phyloP scores from a whole-genome alignment of 2,797 vertebrate species.

The Epinephelus awoara region DNA sequence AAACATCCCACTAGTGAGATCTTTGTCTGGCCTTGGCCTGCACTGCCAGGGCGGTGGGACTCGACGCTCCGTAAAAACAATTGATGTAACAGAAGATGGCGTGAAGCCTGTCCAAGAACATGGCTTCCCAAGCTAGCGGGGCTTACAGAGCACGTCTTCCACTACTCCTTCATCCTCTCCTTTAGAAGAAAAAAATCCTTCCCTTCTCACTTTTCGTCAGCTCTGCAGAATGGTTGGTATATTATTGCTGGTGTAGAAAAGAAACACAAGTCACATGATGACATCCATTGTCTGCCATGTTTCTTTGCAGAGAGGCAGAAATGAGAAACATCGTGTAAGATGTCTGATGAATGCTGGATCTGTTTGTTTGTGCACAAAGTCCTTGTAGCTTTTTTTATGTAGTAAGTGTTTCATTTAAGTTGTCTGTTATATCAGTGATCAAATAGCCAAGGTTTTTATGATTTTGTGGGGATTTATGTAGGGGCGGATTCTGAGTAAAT shows the following conservation, averaged over 20 bases:
- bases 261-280: conserved; percentile 1
- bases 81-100: conserved; percentile 47
- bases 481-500: too few relatives aligned
- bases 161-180: background rate
- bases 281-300: background rate
- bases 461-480: too few relatives aligned
- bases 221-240: background rate
- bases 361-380: background rate
- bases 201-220: conserved; percentile 5
- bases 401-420: background rate
- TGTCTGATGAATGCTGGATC: background rate
- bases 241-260: conserved; percentile 7
- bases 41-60: conserved; percentile 43
- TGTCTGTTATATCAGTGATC: background rate
- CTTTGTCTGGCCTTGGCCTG: conserved; percentile 54
- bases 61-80: conserved; percentile 43
- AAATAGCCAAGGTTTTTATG: too few relatives aligned
- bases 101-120: conserved; percentile 64
- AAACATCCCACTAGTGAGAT: conserved; percentile 38
- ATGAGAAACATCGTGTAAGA: background rate
- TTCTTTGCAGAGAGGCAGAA: background rate
- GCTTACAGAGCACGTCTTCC: conserved; percentile 13
- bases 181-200: conserved; percentile 5
- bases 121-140: conserved; percentile 28
- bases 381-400: background rate